Base-by-base conservation (phyloP, 2,113 vertebrate species). In the Serilophus lunatus region DNA sequence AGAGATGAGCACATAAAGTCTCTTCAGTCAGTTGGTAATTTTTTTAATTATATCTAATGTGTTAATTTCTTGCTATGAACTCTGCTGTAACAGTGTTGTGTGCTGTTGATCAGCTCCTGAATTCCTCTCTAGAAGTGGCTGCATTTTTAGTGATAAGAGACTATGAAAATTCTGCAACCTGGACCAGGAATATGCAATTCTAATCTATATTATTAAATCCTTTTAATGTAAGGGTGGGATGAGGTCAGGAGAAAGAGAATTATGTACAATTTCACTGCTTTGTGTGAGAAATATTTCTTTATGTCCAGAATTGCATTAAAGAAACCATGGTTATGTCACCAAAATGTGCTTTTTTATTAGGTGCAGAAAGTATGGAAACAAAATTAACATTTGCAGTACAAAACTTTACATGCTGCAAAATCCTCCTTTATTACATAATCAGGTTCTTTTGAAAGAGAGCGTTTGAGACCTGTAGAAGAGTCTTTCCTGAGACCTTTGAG, bases 61-160 rank as follows among this genome's bases (percentile, higher is more conserved):
- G 59, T 81, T 94, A 59, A 88, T 96, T 96, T 88, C 25, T 60
- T 81, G 36, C 82, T 72, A n/a, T 88, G 82, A 88, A 63, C 59
- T 78, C 29, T 80, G 71, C 75, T 88, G 56, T 60, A 40, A 31
- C 7, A 38, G 44, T 56, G 45, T 40, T 83, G 14, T 36, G 13
- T 74, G 60, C 35, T 82, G 84, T 85, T 80, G 54, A 51, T 74
- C 75, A 63, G 42, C 35, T 92, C 33, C 56, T 75, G 49, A 15
- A 71, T 90, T 92, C 56, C 47, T 66, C 51, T 71, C 36, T 31
- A 13, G 47, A 88, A 77, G 47, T 53, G 47, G 33, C 60, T 92
- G 50, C 6, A 1, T 88, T 94, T 89, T 76, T 42, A 54, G 54
- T 44, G 22, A 20, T 44, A 51, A 80, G n/a, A 16, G 24, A 23